Evolutionary conservation across 2,797 vertebrate species (phyloP).

Genomic region (Danio tinwini): DNA sequence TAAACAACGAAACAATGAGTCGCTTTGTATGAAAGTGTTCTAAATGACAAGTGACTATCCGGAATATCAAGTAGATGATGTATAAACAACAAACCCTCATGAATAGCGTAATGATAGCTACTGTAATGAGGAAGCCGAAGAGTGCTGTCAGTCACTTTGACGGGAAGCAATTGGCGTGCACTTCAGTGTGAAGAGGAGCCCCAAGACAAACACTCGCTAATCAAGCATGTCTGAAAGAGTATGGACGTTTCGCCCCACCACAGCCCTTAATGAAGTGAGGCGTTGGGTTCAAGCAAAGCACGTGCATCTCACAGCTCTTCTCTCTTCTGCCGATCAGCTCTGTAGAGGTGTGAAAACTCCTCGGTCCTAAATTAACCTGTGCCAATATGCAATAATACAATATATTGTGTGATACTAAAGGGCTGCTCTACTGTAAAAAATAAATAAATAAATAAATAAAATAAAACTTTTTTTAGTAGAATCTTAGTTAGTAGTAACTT

Average conservation of each 20-base stretch:
- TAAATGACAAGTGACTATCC: constrained; percentile 10
- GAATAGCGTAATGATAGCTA: constrained; percentile 25
- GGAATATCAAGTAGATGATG: constrained; percentile 31
- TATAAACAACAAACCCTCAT: constrained; percentile 18
- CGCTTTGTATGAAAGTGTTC: neutral
- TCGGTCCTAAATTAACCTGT: no score
- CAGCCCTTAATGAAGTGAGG: constrained; percentile 30
- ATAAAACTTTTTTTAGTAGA: no score
- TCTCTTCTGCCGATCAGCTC: no score
- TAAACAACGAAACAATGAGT: neutral
- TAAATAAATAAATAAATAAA: no score
- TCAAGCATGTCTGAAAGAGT: constrained; percentile 34
- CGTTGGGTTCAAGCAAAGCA: neutral
- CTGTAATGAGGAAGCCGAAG: constrained; percentile 8
- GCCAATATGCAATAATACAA: no score
- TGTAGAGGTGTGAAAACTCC: no score
- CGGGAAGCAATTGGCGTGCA: constrained; percentile 15
- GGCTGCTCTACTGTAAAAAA: no score
- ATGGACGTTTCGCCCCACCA: constrained; percentile 23
- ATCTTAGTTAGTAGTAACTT: no score
- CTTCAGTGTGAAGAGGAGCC: constrained; percentile 25
- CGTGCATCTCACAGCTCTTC: no score
- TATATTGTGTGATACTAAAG: no score
- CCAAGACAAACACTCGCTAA: constrained; percentile 28
- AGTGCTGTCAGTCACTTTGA: constrained; percentile 33